A percentile compares a stretch with the other conserved stretches of the same genome.
phyloP scores from a whole-genome alignment of 2,888 invertebrate species.

The Antheraea yamamai region DNA sequence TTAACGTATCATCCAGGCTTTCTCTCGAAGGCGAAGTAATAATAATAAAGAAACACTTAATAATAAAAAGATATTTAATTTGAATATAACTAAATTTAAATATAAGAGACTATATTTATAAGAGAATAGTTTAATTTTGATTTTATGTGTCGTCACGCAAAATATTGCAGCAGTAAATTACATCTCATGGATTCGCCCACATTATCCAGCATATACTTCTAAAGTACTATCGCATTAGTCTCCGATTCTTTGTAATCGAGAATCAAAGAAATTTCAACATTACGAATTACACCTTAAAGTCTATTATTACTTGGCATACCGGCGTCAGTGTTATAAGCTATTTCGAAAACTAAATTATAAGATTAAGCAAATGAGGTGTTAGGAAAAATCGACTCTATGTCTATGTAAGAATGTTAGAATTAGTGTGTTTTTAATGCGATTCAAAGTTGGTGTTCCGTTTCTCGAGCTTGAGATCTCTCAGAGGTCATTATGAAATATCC shows the following conservation, averaged over 20 bases:
- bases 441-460: background rate
- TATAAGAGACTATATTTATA: no score
- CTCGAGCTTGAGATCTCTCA: background rate
- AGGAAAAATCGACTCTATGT: background rate
- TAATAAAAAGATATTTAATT: no score
- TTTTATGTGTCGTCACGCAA: background rate
- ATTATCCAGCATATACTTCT: background rate
- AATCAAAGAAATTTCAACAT: background rate
- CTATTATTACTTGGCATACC: background rate
- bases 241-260: background rate
- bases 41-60: no score
- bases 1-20: background rate
- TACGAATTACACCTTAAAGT: background rate
- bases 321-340: background rate
- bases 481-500: background rate
- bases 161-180: background rate
- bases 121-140: no score
- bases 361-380: background rate
- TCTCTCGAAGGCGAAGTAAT: no score
- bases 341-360: conserved; percentile 5
- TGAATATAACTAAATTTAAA: no score
- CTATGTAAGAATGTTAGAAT: background rate
- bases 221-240: background rate
- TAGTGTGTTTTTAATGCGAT: background rate
- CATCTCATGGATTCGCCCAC: background rate